Evolutionary conservation across 2,797 vertebrate species (phyloP).

Genomic region (Phrynocephalus vlangalii): DNA sequence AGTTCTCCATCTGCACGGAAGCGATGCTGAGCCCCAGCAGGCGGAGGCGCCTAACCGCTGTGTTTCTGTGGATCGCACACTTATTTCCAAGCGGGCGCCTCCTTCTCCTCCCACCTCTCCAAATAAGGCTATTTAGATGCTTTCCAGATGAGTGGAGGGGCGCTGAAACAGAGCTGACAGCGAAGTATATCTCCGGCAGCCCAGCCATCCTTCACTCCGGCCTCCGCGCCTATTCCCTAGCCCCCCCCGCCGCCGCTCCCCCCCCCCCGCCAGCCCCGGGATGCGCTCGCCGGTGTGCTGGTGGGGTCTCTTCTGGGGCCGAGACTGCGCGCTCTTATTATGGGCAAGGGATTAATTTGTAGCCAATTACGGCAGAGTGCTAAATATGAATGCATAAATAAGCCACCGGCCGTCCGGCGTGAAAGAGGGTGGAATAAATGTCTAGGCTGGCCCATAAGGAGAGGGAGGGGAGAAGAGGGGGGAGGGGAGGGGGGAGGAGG

Average conservation of each 20-base stretch:
- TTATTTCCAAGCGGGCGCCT: slow-evolving; percentile 78
- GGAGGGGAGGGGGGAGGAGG: not conserved
- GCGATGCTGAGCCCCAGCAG: slow-evolving; percentile 53
- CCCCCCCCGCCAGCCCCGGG: slow-evolving; percentile 56
- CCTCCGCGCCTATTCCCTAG: slow-evolving; percentile 38
- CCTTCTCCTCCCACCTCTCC: slow-evolving; percentile 76
- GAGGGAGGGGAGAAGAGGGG: slow-evolving; percentile 65
- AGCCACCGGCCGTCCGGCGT: slow-evolving; percentile 62
- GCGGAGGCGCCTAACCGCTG: not conserved
- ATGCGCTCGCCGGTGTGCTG: not conserved
- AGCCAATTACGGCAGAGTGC: slow-evolving; percentile 85
- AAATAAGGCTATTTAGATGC: slow-evolving; percentile 85
- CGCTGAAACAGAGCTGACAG: slow-evolving; percentile 79
- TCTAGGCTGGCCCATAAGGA: slow-evolving; percentile 49
- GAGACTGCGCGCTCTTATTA: slow-evolving; percentile 85
- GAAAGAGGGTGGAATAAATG: not conserved
- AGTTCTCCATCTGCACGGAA: slow-evolving; percentile 48
- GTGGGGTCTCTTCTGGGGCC: slow-evolving; percentile 59
- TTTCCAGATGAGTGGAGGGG: slow-evolving; percentile 83
- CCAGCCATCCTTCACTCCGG: slow-evolving; percentile 70
- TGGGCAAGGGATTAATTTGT: slow-evolving; percentile 89
- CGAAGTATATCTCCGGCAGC: slow-evolving; percentile 77
- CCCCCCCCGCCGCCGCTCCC: slow-evolving; percentile 57
- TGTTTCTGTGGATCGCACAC: slow-evolving; percentile 71
- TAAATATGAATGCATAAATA: slow-evolving; percentile 87